phyloP scores from a whole-genome alignment of 2,888 invertebrate genomes.

The Leucophora obtusa region DNA sequence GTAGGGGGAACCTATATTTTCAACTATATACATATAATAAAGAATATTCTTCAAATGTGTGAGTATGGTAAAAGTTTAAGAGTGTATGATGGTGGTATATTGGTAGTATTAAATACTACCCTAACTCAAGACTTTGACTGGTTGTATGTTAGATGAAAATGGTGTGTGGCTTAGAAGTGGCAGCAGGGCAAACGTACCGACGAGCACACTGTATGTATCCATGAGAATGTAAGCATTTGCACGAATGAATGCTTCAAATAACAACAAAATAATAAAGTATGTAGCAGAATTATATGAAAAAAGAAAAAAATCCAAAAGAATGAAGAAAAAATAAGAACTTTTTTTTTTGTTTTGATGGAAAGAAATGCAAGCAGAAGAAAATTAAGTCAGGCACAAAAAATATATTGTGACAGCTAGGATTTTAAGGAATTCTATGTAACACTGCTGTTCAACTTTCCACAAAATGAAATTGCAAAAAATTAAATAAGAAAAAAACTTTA shows the following conservation, averaged over 20 bases:
- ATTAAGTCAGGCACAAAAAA: conserved; percentile 69
- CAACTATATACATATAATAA: too few species aligned
- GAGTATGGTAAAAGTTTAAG: conserved; percentile 33
- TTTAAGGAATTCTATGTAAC: conserved; percentile 65
- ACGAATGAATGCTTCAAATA: conserved; percentile 63
- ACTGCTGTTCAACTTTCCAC: conserved; percentile 12
- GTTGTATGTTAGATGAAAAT: conserved; percentile 58
- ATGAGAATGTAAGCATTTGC: conserved; percentile 52
- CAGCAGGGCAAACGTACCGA: neutral
- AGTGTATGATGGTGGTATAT: neutral
- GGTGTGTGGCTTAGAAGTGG: conserved; percentile 64
- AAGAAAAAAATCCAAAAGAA: conserved; percentile 39
- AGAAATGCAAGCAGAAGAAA: conserved; percentile 66
- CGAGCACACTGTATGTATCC: conserved; percentile 30
- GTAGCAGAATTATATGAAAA: neutral
- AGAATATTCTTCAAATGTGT: neutral
- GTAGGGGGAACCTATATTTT: neutral
- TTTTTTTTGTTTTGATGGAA: conserved; percentile 53
- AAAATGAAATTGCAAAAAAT: conserved; percentile 58
- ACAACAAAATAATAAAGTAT: conserved; percentile 54
- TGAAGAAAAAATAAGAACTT: conserved; percentile 32
- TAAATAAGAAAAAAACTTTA: neutral
- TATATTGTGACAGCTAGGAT: conserved; percentile 69
- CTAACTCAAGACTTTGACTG: conserved; percentile 60
- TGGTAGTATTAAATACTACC: conserved; percentile 30